phyloP scores from a whole-genome alignment of 2,113 vertebrate species.

The Dasyornis broadbenti region DNA sequence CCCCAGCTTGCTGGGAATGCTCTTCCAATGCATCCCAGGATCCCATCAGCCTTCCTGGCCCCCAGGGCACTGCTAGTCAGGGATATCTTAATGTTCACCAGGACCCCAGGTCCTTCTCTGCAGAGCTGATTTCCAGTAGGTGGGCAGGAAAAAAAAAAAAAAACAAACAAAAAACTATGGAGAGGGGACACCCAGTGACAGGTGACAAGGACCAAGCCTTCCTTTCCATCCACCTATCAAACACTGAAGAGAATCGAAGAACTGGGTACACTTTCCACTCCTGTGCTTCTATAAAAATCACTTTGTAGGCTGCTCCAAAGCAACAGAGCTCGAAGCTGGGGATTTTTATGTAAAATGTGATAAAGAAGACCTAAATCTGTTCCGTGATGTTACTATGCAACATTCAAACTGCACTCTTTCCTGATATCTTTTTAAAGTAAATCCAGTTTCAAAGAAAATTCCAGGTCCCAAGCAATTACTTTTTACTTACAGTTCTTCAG shows the following conservation, averaged over 20 bases:
- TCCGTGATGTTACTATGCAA: neutral
- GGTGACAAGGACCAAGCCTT: neutral
- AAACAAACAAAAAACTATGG: neutral
- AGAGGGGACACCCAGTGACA: neutral
- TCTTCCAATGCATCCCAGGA: neutral
- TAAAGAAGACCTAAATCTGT: neutral
- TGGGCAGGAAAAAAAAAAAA: neutral
- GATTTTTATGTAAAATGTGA: neutral
- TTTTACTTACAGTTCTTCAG: neutral
- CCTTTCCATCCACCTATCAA: neutral
- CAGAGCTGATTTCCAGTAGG: neutral
- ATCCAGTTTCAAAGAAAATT: neutral
- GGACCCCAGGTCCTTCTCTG: neutral
- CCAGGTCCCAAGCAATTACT: neutral
- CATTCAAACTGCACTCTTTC: neutral
- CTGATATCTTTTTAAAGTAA: neutral
- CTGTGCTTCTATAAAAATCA: neutral
- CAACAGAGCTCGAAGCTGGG: neutral
- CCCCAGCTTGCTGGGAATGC: neutral
- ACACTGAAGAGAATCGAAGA: neutral
- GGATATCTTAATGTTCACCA: neutral
- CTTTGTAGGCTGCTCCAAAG: neutral
- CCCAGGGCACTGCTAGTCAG: neutral
- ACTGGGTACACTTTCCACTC: neutral
- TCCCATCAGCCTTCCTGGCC: too few species aligned